A percentile compares a stretch with the other conserved stretches of the same genome.
Conservation (phyloP, 2,113 vertebrate genomes). For the Petroica traversi region DNA sequence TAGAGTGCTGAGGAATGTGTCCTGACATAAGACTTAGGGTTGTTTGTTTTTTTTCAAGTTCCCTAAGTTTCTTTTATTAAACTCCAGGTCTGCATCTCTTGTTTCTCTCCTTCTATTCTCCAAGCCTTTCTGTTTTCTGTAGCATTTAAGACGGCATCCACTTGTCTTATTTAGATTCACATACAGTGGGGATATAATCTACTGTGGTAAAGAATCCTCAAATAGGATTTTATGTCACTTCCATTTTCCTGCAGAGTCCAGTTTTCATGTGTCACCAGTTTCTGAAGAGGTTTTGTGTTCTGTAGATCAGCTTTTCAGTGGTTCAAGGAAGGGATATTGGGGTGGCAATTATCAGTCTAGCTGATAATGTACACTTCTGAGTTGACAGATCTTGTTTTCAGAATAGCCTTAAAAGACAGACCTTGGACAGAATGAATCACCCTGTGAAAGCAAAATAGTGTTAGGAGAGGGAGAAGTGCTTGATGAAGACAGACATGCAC, state of each 20-base stretch:
- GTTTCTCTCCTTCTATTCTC: neutral
- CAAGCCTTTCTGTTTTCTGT: neutral
- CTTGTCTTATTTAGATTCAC: neutral
- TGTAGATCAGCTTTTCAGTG: neutral
- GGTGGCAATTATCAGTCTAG: neutral
- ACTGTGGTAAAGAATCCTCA: neutral
- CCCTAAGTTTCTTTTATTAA: neutral
- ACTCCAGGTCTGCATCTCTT: neutral
- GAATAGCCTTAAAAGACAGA: neutral
- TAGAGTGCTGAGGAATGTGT: neutral
- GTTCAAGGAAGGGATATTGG: neutral
- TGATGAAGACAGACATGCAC: neutral
- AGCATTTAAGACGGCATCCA: neutral
- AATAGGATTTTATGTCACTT: neutral
- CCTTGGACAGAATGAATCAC: neutral
- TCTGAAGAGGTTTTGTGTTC: neutral
- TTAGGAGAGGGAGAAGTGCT: neutral
- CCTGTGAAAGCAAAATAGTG: neutral
- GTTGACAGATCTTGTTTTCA: neutral
- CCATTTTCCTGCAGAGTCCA: neutral
- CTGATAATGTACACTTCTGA: neutral
- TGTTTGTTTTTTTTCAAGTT: neutral
- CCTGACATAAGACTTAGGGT: neutral
- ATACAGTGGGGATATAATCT: neutral
- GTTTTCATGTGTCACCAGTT: neutral